Base-by-base conservation (phyloP, 2,113 vertebrate species). In the Poicephalus gulielmi region DNA sequence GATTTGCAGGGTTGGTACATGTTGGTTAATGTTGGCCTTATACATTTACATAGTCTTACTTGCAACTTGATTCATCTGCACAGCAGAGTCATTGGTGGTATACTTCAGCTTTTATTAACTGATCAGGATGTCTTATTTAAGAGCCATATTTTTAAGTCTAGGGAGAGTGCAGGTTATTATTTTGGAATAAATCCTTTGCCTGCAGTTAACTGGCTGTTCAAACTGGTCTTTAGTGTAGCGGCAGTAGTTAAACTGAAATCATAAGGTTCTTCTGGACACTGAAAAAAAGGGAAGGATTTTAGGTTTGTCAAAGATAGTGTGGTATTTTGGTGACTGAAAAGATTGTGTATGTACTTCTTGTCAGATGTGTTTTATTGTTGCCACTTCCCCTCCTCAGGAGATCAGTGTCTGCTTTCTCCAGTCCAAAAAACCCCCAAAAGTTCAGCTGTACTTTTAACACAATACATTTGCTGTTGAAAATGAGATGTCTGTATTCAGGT, bases 311-410 rank as follows among this genome's bases (percentile, higher is more conserved):
- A 67, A 75, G 50, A 55, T 33, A 24, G 37, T 46, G 37, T 25
- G 41, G 31, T 10, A n/a, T 62, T 90, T 70, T 66, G 22, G 20
- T 49, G 64, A 67, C 69, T 71, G 33, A 59, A 53, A 28, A 63
- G 57, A 44, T 4, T 25, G 5, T 33, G 18, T 28, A 7, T 74
- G 16, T 80, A 74, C 50, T 37, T 14, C 19, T 76, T 66, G 52
- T 83, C 52, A 93, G 68, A 47, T 60, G 19, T n/a, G 17, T 78
- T 90, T 85, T 55, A 59, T 60, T 94, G 74, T 47, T 77, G 25
- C 17, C 50, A 9, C 23, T 86, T 82, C 47, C 28, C 14, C 77
- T 59, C n/a, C 60, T 88, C n/a, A 23, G 67, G 39, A 79, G 43
- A 79, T 82, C 37, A n/a, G 33, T 55, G 33, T 53, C 52, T 79